Base-by-base conservation (phyloP, 2,797 vertebrate genomes). In the Chaetodon trifasciatus region DNA sequence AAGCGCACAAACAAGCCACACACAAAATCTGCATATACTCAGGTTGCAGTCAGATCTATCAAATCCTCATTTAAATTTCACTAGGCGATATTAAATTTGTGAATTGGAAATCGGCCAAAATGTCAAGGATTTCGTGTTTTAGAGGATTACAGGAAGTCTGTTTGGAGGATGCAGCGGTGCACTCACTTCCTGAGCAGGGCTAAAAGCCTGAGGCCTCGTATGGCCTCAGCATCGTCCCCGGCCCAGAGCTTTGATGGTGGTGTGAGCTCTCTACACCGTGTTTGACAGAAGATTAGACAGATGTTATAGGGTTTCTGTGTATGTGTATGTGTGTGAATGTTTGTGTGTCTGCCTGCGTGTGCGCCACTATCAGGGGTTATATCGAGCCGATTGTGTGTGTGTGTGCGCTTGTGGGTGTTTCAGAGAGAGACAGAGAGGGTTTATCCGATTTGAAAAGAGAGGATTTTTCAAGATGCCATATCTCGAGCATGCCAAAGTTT, bases 241-340 rank as follows among this genome's bases (percentile, higher is more conserved):
- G 83, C 85, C 78, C 74, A 13, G 53, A 84, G 86, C 83, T 57
- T 77, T 58, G 70, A 74, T 79, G 78, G 46, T 35, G 44, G 64
- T 60, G 42, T 69, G 85, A 82, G 84, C 56, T 46, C 65, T 12
- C 32, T 65, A 79, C 78, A n/a, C 86, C 72, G 8, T 90, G 86
- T 89, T 82, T 55, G 62, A 88, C 85, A 88, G 79, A 82, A 91
- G 91, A 93, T 93, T 92, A 92, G 85, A 91, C 85, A 90, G 91
- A 90, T 91, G 86, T 89, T 82, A 49, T 53, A 67, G 76, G 40
- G 76, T 56, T 55, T 86, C 50, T 60, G 77, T 79, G 65, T 74
- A 15, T 64, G 16, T 60, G 42, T 79, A 62, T 74, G 16, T 65
- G 16, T 60, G 42, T 73, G 61, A n/a, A 12, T 71, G 81, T 57